Percentiles rank a stretch among this genome's conserved stretches.
These are phyloP conservation scores for Belonocnema kinseyi DNA, from an alignment of 1,140 invertebrate species.

Conservation along the genomic window DNA sequence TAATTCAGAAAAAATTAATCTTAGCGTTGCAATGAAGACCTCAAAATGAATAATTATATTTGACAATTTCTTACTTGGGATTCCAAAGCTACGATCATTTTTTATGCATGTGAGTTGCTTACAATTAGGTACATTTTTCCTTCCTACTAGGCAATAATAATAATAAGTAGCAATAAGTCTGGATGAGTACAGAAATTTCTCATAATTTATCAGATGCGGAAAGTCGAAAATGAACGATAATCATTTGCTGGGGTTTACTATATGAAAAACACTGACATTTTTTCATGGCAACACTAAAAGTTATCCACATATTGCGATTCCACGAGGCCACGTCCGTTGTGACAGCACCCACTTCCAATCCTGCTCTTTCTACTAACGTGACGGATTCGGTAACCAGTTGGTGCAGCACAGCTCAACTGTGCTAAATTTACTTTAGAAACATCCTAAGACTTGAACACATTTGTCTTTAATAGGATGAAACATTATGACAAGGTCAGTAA, in stretches of 20 bases:
- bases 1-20: not conserved
- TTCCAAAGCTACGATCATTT: not conserved
- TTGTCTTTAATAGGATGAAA: conserved; percentile 56
- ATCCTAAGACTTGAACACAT: conserved; percentile 53
- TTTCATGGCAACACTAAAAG: too few species aligned
- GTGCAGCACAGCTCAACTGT: conserved; percentile 45
- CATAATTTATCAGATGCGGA: too few species aligned
- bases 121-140: too few species aligned
- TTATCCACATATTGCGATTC: conserved; percentile 50
- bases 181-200: too few species aligned
- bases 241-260: too few species aligned
- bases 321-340: conserved; percentile 47
- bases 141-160: too few species aligned
- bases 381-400: conserved; percentile 53
- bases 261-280: too few species aligned
- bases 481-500: conserved; percentile 55
- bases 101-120: too few species aligned
- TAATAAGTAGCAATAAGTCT: too few species aligned
- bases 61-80: conserved; percentile 15
- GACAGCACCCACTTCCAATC: conserved; percentile 45
- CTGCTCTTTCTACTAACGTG: conserved; percentile 40
- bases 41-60: not conserved
- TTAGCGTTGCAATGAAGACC: not conserved
- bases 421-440: conserved; percentile 52
- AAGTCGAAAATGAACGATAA: too few species aligned